Percentiles rank a stretch among this genome's conserved stretches.
Conservation (phyloP, 2,797 vertebrate species). For the Tachyglossus aculeatus region DNA sequence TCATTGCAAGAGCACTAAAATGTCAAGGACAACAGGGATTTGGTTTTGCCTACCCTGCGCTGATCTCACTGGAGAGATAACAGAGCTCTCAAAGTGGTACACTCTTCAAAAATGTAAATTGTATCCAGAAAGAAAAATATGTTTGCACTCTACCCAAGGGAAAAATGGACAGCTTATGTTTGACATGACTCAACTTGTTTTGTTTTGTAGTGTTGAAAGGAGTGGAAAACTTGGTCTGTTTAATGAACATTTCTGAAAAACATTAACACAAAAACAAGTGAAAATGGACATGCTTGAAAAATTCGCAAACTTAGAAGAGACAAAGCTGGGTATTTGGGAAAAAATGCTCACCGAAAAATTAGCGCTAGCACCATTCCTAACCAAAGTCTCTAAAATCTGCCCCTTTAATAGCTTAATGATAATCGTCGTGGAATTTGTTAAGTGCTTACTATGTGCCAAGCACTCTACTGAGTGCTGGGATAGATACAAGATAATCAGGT, state of each 20-base stretch:
- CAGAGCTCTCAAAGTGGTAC: constrained; percentile 23
- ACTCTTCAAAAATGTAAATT: constrained; percentile 31
- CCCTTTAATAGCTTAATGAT: constrained; percentile 21
- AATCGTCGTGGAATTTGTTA: too few species aligned
- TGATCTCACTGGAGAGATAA: too few species aligned
- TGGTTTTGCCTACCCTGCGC: too few species aligned
- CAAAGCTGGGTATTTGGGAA: constrained; percentile 29
- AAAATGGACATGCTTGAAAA: constrained; percentile 41
- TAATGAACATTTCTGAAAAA: constrained; percentile 60
- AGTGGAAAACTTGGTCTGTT: constrained; percentile 54
- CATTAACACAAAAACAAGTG: constrained; percentile 53
- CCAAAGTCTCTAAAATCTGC: background rate
- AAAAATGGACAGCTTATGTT: constrained; percentile 35
- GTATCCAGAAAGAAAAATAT: constrained; percentile 36
- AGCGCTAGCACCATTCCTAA: constrained; percentile 41
- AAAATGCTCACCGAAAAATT: constrained; percentile 3
- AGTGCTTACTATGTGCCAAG: too few species aligned
- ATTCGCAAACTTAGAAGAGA: constrained; percentile 33
- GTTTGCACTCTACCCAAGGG: constrained; percentile 22
- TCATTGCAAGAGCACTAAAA: too few species aligned
- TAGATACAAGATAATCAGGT: too few species aligned
- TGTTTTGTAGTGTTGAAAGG: constrained; percentile 55
- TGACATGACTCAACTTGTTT: constrained; percentile 57
- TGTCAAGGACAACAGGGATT: too few species aligned
- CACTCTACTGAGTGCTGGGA: too few species aligned